phyloP scores from a whole-genome alignment of 2,113 vertebrate genomes.

The Neolamprologus tretocephalus region DNA sequence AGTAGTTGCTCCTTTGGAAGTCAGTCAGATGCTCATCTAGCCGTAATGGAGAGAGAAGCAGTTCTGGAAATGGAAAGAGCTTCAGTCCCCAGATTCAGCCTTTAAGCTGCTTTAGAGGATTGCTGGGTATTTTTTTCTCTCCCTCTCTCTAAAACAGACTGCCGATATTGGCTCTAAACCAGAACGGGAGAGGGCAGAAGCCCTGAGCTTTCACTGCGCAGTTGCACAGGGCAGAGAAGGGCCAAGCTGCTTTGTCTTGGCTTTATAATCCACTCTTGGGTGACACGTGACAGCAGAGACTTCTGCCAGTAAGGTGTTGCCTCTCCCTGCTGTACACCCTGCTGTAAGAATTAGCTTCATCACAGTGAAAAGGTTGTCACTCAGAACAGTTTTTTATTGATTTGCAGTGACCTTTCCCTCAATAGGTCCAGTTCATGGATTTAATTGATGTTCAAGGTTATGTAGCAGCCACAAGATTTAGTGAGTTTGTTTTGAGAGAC shows the following conservation, averaged over 20 bases:
- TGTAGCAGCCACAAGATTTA: not conserved
- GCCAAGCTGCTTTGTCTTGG: constrained; percentile 57
- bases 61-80: constrained; percentile 60
- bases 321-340: constrained; percentile 17
- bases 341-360: not conserved
- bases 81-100: constrained; percentile 62
- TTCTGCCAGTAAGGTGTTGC: constrained; percentile 6
- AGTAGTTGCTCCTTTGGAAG: constrained; percentile 12
- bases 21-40: constrained; percentile 40
- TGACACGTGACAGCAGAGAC: constrained; percentile 20
- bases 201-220: constrained; percentile 20
- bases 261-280: constrained; percentile 51
- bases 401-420: not conserved
- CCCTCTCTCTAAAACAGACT: constrained; percentile 47
- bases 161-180: constrained; percentile 53
- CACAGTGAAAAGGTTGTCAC: not conserved
- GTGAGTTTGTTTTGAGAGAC: not conserved
- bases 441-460: not conserved
- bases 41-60: constrained; percentile 36
- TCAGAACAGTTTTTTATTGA: not conserved
- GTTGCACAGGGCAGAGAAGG: constrained; percentile 18
- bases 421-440: not conserved
- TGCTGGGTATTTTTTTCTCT: constrained; percentile 57
- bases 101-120: constrained; percentile 76
- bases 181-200: constrained; percentile 31